Percentiles rank a stretch among this genome's conserved stretches.
Conservation (phyloP, 2,113 vertebrate genomes). For the Misgurnus mizolepis region DNA sequence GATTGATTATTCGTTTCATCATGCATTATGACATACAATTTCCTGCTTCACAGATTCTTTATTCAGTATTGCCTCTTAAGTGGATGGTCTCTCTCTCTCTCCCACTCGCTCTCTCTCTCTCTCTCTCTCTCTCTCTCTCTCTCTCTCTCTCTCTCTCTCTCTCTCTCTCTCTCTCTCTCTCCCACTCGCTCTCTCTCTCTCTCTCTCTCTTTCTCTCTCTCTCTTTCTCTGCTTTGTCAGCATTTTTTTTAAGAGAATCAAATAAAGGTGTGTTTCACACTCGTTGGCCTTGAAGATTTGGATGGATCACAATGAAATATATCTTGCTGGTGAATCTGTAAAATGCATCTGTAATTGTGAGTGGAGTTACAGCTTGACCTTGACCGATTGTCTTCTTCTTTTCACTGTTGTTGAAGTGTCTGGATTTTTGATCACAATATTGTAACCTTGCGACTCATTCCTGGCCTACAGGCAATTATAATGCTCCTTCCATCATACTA, state of each 20-base stretch:
- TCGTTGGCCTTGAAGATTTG: conserved; percentile 33
- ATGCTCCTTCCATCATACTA: conserved; percentile 34
- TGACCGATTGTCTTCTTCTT: background rate
- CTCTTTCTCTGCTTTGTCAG: conserved; percentile 50
- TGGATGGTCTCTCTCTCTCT: background rate
- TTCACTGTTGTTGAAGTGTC: background rate
- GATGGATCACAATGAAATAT: conserved; percentile 35
- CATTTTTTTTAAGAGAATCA: conserved; percentile 47
- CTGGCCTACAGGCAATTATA: conserved; percentile 35
- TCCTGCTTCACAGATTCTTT: conserved; percentile 22
- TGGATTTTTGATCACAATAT: background rate
- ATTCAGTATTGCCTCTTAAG: background rate
- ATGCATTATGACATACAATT: conserved; percentile 27
- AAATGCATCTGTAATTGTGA: background rate
- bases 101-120: background rate
- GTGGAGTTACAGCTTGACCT: conserved; percentile 15
- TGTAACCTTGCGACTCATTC: background rate
- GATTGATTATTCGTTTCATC: conserved; percentile 29
- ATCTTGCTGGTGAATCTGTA: conserved; percentile 7
- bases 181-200: background rate
- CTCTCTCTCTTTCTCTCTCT: background rate
- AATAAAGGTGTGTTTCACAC: conserved; percentile 34
- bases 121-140: conserved; percentile 4
- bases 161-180: background rate
- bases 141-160: no score